Evolutionary conservation across 2,113 vertebrate species (phyloP), one percentile per base, ranked within the genome.

Genomic region (Hippocampus mohnikei): DNA sequence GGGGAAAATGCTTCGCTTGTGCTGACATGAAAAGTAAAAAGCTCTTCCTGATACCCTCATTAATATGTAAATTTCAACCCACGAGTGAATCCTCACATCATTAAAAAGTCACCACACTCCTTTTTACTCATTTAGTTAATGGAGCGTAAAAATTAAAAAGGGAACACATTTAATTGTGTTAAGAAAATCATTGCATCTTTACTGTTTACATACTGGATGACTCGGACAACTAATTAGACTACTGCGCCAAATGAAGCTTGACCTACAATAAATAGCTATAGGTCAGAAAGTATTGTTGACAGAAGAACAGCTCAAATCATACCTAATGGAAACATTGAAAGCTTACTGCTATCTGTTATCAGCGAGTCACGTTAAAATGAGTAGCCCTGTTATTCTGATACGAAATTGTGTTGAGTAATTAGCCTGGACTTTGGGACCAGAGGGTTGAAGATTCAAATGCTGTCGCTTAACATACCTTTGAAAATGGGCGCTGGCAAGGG

Each of bases 61-160:
- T 93, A 91, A 92, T 91, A 91, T 91, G 91, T 80, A 90, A 90
- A 92, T 91, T 76, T 73, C 68, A 78, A 70, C 66, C 77, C 59
- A 74, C 85, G 85, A 90, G 88, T 82, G 87, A 82, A 83, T 90
- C 83, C 82, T 88, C 76, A 82, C 80, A 80, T 89, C 89, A 90
- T 92, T 91, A 92, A 84, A 63, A 78, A 90, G 86, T 90, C 90
- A 91, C 91, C 90, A 92, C 88, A 88, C 76, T 78, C 77, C 77
- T 83, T 81, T n/a, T 86, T 84, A 85, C 86, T 88, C 89, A 91
- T 90, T 87, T 85, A 84, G 83, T 85, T 91, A 93, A 91, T 78
- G 84, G 87, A 88, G 87, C 82, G 66, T 91, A 87, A 82, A 86
- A 92, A 90, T 90, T 85, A 88, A 87, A n/a, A 90, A 85, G 74